Conservation (phyloP, 1,140 invertebrate genomes). For the Zaprionus lachaisei region DNA sequence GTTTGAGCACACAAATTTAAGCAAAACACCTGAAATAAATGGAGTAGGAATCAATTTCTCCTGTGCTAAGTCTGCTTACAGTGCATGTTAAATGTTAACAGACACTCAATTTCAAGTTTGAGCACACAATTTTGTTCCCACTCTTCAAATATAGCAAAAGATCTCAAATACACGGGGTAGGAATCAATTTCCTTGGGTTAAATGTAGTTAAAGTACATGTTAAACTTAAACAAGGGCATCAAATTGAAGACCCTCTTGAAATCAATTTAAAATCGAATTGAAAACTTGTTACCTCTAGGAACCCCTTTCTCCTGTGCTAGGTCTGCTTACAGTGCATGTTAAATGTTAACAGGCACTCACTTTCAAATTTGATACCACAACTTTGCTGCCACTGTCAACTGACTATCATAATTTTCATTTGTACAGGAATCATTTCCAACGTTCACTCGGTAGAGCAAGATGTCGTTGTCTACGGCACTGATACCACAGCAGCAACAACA, state of each 20-base stretch:
- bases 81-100: background rate
- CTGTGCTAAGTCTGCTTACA: background rate
- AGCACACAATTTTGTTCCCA: background rate
- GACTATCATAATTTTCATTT: background rate
- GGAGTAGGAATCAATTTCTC: too few relatives aligned
- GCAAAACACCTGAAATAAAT: too few relatives aligned
- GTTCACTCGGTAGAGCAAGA: slow-evolving; percentile 9
- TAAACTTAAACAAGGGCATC: background rate
- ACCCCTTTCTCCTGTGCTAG: too few relatives aligned
- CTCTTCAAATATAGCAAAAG: background rate
- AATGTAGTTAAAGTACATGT: background rate
- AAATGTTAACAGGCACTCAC: background rate
- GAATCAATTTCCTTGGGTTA: background rate
- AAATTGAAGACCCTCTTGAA: background rate
- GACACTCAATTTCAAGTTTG: background rate
- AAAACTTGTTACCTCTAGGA: background rate
- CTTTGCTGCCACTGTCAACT: background rate
- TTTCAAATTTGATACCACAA: background rate
- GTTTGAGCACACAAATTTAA: too few relatives aligned
- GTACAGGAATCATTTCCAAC: slow-evolving; percentile 16
- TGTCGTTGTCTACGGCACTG: slow-evolving; percentile 43
- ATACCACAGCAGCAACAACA: slow-evolving; percentile 41
- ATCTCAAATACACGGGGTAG: too few relatives aligned
- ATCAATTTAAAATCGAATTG: background rate
- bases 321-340: background rate